Evolutionary conservation across 2,888 invertebrate genomes (phyloP).

Genomic region (Steinernema hermaphroditum): DNA sequence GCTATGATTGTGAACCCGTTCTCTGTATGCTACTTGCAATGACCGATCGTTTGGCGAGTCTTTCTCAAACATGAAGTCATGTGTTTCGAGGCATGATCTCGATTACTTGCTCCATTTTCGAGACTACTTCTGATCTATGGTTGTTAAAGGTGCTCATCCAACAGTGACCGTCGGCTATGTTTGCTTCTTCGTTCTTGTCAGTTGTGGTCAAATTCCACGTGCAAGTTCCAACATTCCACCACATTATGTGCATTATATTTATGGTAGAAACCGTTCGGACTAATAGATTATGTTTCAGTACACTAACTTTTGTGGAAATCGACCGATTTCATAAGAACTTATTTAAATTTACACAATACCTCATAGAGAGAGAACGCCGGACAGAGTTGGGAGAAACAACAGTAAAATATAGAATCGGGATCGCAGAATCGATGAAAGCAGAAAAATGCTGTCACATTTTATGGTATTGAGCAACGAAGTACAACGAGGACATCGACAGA

Average conservation of each 20-base stretch:
- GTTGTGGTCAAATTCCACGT: no score
- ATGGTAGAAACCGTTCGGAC: no score
- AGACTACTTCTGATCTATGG: no score
- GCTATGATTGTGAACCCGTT: no score
- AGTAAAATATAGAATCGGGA: not conserved
- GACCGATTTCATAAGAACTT: not conserved
- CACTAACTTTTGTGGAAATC: slow-evolving; percentile 8
- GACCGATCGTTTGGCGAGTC: slow-evolving; percentile 6
- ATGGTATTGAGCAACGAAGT: slow-evolving; percentile 7
- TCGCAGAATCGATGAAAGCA: slow-evolving; percentile 9
- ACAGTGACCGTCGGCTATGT: no score
- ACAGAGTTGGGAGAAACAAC: no score
- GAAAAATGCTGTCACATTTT: slow-evolving; percentile 21
- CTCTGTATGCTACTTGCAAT: not conserved
- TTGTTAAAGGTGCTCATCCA: no score
- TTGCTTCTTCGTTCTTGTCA: no score
- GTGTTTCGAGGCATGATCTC: not conserved
- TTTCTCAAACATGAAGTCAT: not conserved
- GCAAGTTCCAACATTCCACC: no score
- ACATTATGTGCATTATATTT: no score
- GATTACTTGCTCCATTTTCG: no score
- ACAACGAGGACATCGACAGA: not conserved
- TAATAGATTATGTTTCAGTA: slow-evolving; percentile 1
- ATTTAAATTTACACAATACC: not conserved
- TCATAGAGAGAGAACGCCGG: no score